These are phyloP conservation scores for Benthosema pterotum DNA, from an alignment of 2,797 vertebrate genomes.

Conservation along the genomic window DNA sequence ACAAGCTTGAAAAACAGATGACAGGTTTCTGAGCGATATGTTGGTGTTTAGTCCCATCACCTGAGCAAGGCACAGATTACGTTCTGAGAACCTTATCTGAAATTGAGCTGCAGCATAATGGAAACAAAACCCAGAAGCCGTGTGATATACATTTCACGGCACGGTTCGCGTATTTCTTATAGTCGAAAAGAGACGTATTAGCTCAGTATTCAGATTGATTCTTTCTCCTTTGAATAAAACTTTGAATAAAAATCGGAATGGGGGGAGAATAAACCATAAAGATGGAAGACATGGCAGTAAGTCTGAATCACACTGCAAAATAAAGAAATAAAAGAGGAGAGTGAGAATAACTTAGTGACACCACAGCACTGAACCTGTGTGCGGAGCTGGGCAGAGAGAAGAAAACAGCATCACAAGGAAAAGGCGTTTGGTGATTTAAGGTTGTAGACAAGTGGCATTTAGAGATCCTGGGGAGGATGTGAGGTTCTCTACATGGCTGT, in stretches of 20 bases:
- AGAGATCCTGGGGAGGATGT: conserved; percentile 59
- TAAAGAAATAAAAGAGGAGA: conserved; percentile 41
- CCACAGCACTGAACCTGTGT: conserved; percentile 38
- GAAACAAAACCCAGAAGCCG: too few relatives aligned
- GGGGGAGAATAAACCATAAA: conserved; percentile 21
- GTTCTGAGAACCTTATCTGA: too few relatives aligned
- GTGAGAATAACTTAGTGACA: neutral
- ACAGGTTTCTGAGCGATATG: too few relatives aligned
- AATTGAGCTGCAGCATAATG: too few relatives aligned
- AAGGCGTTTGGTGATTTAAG: conserved; percentile 23
- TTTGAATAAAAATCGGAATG: conserved; percentile 26
- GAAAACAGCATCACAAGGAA: conserved; percentile 13
- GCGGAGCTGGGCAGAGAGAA: conserved; percentile 47
- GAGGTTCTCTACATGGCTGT: conserved; percentile 50
- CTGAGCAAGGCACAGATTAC: too few relatives aligned
- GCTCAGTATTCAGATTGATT: conserved; percentile 37
- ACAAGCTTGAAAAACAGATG: too few relatives aligned
- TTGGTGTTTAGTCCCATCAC: too few relatives aligned
- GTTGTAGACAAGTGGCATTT: conserved; percentile 65
- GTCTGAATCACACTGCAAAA: conserved; percentile 52
- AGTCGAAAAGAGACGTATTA: conserved; percentile 3
- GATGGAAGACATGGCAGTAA: conserved; percentile 45
- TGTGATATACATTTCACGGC: too few relatives aligned
- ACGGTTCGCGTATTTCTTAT: too few relatives aligned
- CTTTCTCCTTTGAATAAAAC: conserved; percentile 5